Evolutionary conservation across 2,888 invertebrate genomes (phyloP).

Genomic region (Phortica magna): DNA sequence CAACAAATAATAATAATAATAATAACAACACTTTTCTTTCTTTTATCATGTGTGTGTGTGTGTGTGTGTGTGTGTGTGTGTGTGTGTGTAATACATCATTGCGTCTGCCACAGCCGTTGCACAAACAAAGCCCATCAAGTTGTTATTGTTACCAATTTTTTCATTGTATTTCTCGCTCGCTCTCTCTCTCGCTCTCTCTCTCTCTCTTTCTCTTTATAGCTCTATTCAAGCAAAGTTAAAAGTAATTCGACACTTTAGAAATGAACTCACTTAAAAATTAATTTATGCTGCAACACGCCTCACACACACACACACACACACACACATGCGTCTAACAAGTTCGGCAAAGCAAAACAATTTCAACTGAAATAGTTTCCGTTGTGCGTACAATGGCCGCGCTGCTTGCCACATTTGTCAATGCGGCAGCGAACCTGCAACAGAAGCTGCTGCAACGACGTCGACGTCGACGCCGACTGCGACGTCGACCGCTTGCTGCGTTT

Average conservation of each 20-base stretch:
- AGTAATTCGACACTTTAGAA: constrained; percentile 43
- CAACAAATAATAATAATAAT: background rate
- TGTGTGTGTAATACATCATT: constrained; percentile 63
- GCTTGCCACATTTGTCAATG: constrained; percentile 29
- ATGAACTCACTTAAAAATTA: constrained; percentile 54
- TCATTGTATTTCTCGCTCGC: background rate
- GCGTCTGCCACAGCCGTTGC: constrained; percentile 54
- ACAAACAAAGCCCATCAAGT: constrained; percentile 60
- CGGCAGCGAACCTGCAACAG: constrained; percentile 33
- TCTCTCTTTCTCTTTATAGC: background rate
- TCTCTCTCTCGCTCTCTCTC: background rate
- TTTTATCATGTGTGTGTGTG: constrained; percentile 4
- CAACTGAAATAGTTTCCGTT: constrained; percentile 34
- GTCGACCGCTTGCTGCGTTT: constrained; percentile 40
- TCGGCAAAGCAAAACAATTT: constrained; percentile 31
- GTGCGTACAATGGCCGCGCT: background rate
- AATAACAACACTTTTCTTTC: constrained; percentile 12
- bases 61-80: constrained; percentile 32
- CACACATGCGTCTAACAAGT: constrained; percentile 28
- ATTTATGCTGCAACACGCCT: constrained; percentile 71
- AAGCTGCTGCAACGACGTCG: constrained; percentile 14
- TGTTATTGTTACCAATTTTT: constrained; percentile 51
- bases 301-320: constrained; percentile 50
- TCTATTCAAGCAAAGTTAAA: constrained; percentile 51
- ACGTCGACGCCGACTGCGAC: constrained; percentile 4